Evolutionary conservation across 2,888 invertebrate genomes (phyloP), one percentile per base, ranked within the genome.

Genomic region (Tenthredo livida): DNA sequence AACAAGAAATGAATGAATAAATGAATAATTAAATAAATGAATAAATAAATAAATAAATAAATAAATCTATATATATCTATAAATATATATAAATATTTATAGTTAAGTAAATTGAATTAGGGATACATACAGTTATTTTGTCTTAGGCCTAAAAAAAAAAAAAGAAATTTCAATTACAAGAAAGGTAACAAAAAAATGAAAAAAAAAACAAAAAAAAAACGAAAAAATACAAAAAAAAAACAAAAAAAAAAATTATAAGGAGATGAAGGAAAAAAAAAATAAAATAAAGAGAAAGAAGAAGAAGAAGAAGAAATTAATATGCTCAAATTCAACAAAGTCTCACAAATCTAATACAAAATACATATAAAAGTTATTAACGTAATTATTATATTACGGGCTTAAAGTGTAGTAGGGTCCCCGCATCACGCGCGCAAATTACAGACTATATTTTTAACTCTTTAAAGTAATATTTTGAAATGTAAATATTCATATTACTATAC

Each of bases 371-470:
- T 65, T 82, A 82, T 29, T 54, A 65, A 86, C 67, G 75, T 70
- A 84, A 85, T 86, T 86, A 86, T 86, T 85, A 86, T 77, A 89
- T 88, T 88, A 88, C 88, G 90, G 88, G 89, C 88, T 89, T 87
- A 88, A 67, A 67, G 17, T 67, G 61, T 61, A 37, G 61, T 61
- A 37, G 70, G 70, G 65, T 25, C 21, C 21, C 72, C 37, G 72
- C 43, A 40, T 72, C 91, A 91, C 78, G 78, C 84, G 84, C 84
- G 83, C 85, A 92, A 89, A 91, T 92, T 90, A 91, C 91, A 92
- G 89, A 92, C 90, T 93, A 93, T 93, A 93, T 93, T 93, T 93
- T 93, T 93, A 92, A 92, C 91, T 93, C 90, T 92, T 91, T 91
- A 91, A 92, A 92, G 29, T 80, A 91, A 93, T 92, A 93, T 92